Evolutionary conservation across 2,888 invertebrate genomes (phyloP).

Genomic region (Blastobasis adustella): DNA sequence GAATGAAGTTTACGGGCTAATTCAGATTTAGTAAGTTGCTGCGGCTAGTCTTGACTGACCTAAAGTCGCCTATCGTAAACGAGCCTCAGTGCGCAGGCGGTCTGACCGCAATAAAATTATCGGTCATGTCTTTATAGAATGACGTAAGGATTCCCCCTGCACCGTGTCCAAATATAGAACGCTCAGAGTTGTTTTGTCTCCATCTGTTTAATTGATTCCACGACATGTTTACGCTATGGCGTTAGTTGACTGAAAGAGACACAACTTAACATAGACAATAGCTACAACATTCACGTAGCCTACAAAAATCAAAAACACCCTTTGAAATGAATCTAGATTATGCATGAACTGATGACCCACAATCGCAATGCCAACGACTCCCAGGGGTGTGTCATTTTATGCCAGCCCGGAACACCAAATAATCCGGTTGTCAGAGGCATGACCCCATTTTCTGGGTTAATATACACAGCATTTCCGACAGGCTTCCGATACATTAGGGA

Average conservation of each 20-base stretch:
- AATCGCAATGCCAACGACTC: conserved; percentile 2
- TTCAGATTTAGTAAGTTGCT: too few relatives aligned
- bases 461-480: conserved; percentile 15
- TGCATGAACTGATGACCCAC: background rate
- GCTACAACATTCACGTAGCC: too few relatives aligned
- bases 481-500: background rate
- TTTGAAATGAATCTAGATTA: background rate
- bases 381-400: conserved; percentile 33
- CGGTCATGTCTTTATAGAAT: conserved; percentile 23
- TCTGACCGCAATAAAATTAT: conserved; percentile 12
- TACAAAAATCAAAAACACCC: too few relatives aligned
- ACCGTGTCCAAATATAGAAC: background rate
- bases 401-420: conserved; percentile 18
- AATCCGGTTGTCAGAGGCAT: conserved; percentile 35
- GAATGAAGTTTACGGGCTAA: too few relatives aligned
- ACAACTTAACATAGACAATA: too few relatives aligned
- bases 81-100: background rate
- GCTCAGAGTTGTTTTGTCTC: background rate
- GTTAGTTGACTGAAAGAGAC: too few relatives aligned
- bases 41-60: too few relatives aligned
- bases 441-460: conserved; percentile 35
- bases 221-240: too few relatives aligned
- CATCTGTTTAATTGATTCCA: background rate
- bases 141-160: conserved; percentile 20
- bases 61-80: too few relatives aligned